phyloP scores from a whole-genome alignment of 23 tunicate species.

The Halocynthia roretzi region DNA sequence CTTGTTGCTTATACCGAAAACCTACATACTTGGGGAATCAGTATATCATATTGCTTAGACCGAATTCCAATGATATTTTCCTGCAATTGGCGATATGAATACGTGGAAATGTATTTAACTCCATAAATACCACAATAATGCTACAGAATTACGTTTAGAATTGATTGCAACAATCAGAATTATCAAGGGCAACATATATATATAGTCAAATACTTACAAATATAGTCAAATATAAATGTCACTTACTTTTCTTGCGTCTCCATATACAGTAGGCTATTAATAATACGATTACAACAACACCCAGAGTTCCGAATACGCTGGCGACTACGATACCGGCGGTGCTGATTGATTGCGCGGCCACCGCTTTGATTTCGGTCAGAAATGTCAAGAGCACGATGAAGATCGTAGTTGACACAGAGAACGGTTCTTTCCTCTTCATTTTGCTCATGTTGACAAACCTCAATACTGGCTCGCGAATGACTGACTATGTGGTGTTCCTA shows the following conservation, averaged over 20 bases:
- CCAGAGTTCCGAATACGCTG: slow-evolving; percentile 25
- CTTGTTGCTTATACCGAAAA: too few species aligned
- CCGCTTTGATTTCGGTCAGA: neutral
- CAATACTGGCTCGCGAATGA: neutral
- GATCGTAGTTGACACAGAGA: neutral
- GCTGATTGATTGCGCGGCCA: slow-evolving; percentile 9
- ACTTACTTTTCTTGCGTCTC: neutral
- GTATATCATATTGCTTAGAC: too few species aligned
- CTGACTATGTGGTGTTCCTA: slow-evolving; percentile 1
- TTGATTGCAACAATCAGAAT: too few species aligned
- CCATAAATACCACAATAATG: too few species aligned
- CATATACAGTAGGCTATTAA: slow-evolving; percentile 11
- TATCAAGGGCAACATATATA: too few species aligned
- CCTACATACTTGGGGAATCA: too few species aligned
- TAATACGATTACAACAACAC: neutral
- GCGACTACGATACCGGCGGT: slow-evolving; percentile 10
- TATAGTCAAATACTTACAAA: neutral
- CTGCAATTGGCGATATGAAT: too few species aligned
- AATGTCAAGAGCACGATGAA: neutral
- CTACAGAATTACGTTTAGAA: too few species aligned
- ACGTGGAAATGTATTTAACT: too few species aligned
- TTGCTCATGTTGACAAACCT: too few species aligned
- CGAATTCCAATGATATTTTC: too few species aligned
- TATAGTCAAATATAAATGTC: neutral
- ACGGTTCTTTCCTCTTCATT: too few species aligned